A percentile compares a stretch with the other conserved stretches of the same genome.
phyloP scores from a whole-genome alignment of 2,888 invertebrate species.

The Melanargia galathea region DNA sequence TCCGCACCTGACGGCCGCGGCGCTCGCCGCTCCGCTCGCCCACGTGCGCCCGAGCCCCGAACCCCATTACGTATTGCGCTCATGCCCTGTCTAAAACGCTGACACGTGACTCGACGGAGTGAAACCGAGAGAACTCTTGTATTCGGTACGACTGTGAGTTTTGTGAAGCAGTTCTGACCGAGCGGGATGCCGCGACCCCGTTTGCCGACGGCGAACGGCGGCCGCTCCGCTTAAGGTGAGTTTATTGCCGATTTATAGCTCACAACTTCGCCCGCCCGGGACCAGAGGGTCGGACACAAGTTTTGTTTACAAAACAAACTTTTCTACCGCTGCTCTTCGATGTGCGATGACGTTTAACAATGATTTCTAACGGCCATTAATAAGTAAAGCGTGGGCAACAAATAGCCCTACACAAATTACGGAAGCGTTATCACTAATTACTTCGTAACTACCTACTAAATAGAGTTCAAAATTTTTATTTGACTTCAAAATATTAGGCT shows the following conservation, averaged over 20 bases:
- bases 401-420: constrained; percentile 44
- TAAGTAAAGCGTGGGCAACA: constrained; percentile 36
- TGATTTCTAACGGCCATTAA: constrained; percentile 32
- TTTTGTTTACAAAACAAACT: constrained; percentile 70
- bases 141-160: constrained; percentile 69
- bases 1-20: constrained; percentile 60
- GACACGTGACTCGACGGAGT: constrained; percentile 78
- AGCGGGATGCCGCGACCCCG: constrained; percentile 74
- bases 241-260: constrained; percentile 79
- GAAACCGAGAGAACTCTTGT: constrained; percentile 68
- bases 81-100: constrained; percentile 76
- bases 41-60: constrained; percentile 69
- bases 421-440: background rate
- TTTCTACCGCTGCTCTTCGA: constrained; percentile 53
- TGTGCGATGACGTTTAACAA: constrained; percentile 32
- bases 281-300: constrained; percentile 59
- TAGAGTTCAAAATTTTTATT: background rate
- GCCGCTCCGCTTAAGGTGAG: constrained; percentile 78
- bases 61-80: constrained; percentile 78
- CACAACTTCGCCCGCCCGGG: constrained; percentile 61
- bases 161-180: constrained; percentile 73
- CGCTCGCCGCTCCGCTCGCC: constrained; percentile 49
- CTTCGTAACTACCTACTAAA: background rate
- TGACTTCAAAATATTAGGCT: background rate
- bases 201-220: constrained; percentile 75